A percentile compares a stretch with the other conserved stretches of the same genome.
phyloP scores from a whole-genome alignment of 2,113 vertebrate genomes.

The Pedionomus torquatus region DNA sequence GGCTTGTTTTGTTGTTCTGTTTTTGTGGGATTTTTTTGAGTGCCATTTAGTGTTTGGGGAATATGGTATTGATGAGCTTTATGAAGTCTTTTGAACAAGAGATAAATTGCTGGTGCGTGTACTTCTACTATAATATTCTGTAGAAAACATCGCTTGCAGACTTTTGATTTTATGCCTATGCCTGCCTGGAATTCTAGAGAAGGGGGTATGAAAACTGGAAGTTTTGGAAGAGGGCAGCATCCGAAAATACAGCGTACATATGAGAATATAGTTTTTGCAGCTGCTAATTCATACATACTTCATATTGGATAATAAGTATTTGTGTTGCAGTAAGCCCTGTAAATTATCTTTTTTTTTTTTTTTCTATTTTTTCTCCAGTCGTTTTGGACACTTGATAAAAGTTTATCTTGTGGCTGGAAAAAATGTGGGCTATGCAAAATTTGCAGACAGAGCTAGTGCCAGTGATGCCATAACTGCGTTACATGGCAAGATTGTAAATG shows the following conservation, averaged over 20 bases:
- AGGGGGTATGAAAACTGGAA: background rate
- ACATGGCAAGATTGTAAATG: slow-evolving; percentile 90
- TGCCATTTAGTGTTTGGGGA: background rate
- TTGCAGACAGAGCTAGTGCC: slow-evolving; percentile 88
- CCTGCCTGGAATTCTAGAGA: background rate
- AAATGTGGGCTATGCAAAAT: slow-evolving; percentile 94
- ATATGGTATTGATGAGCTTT: background rate
- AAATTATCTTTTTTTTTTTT: background rate
- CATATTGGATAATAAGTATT: background rate
- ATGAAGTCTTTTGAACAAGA: background rate
- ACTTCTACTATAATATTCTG: accelerated
- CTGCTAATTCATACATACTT: background rate
- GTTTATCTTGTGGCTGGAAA: slow-evolving; percentile 92
- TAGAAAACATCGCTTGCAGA: background rate
- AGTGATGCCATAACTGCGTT: slow-evolving; percentile 88
- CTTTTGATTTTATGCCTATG: background rate
- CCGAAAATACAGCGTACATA: background rate
- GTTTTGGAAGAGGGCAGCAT: background rate
- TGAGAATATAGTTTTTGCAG: background rate
- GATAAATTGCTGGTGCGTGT: background rate
- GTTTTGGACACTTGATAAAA: slow-evolving; percentile 90
- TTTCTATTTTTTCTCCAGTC: slow-evolving; percentile 68
- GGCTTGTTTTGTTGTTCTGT: background rate
- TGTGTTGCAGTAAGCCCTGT: background rate
- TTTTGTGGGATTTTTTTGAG: background rate